A percentile compares a stretch with the other conserved stretches of the same genome.
phyloP scores from a whole-genome alignment of 2,888 invertebrate species.

The Helleia helle region DNA sequence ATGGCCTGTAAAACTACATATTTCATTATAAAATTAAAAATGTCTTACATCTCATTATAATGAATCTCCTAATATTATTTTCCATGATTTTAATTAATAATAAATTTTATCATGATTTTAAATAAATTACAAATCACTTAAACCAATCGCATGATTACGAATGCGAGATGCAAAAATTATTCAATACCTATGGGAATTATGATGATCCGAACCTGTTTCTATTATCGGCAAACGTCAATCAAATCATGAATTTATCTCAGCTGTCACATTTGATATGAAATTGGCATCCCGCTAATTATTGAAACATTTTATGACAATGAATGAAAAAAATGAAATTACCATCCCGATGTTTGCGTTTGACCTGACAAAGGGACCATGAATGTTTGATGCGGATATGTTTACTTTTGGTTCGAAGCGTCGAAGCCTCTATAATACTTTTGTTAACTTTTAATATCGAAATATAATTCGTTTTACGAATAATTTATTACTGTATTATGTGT shows the following conservation, averaged over 20 bases:
- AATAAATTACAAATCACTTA: conserved; percentile 1
- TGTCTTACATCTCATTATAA: too few species aligned
- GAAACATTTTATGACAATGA: conserved; percentile 40
- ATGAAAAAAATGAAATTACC: conserved; percentile 31
- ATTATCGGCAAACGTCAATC: conserved; percentile 52
- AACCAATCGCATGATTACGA: conserved; percentile 10
- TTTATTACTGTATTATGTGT: too few species aligned
- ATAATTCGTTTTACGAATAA: conserved; percentile 13
- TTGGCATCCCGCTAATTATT: conserved; percentile 54
- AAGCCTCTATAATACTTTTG: conserved; percentile 20
- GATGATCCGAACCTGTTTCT: conserved; percentile 46
- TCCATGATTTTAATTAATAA: too few species aligned
- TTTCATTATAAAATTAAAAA: too few species aligned
- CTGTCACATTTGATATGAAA: conserved; percentile 38
- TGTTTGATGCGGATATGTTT: conserved; percentile 52
- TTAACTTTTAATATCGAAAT: conserved; percentile 14
- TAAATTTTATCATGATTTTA: neutral
- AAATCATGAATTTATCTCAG: conserved; percentile 40
- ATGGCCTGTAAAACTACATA: too few species aligned
- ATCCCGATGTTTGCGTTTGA: conserved; percentile 37
- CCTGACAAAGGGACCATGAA: conserved; percentile 49
- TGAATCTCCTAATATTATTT: too few species aligned
- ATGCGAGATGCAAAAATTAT: conserved; percentile 17
- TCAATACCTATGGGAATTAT: conserved; percentile 21
- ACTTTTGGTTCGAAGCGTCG: conserved; percentile 57